phyloP scores from a whole-genome alignment of 2,113 vertebrate genomes.

The Eretmochelys imbricata region DNA sequence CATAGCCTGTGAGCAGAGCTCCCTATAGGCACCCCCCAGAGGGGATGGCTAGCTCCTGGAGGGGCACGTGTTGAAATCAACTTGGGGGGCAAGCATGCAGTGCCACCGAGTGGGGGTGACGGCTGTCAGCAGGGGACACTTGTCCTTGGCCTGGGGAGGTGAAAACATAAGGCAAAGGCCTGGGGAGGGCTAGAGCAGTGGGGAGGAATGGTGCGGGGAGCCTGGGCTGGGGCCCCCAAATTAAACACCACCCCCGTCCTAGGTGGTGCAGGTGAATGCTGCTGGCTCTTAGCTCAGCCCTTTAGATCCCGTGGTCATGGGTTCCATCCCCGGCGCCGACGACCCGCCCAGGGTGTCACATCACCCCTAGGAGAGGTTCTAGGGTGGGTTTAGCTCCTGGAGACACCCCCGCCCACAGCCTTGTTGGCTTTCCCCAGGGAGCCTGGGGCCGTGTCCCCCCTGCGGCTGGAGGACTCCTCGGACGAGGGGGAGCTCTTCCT shows the following conservation, averaged over 20 bases:
- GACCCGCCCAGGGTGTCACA: no score
- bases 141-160: not conserved
- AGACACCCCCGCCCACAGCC: not conserved
- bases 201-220: not conserved
- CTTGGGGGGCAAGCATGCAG: not conserved
- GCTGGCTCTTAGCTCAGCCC: not conserved
- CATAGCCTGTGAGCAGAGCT: not conserved
- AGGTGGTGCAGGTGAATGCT: not conserved
- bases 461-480: constrained; percentile 85
- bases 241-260: not conserved
- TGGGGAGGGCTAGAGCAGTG: not conserved
- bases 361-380: not conserved
- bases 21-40: not conserved
- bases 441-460: constrained; percentile 60
- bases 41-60: no score
- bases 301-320: not conserved
- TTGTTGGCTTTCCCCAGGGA: constrained; percentile 64
- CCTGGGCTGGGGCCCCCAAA: not conserved
- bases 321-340: not conserved
- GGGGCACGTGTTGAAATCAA: not conserved
- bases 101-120: not conserved
- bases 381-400: not conserved
- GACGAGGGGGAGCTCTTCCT: constrained; percentile 90
- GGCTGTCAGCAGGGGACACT: not conserved
- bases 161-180: not conserved